phyloP scores from a whole-genome alignment of 2,888 invertebrate species.

The Quadroppia sp. region DNA sequence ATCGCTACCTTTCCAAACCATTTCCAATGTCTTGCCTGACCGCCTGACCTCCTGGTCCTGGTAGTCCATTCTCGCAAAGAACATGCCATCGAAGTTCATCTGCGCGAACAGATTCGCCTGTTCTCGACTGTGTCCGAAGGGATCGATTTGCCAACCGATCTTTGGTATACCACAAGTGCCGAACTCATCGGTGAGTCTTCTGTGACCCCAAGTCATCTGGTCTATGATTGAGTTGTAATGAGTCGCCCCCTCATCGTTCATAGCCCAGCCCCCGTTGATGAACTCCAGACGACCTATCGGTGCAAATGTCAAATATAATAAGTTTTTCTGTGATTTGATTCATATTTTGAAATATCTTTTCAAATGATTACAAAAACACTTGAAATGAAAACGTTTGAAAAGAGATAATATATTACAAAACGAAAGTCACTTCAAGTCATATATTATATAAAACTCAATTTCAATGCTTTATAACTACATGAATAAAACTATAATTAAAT shows the following conservation, averaged over 20 bases:
- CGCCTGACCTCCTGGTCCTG: conserved; percentile 56
- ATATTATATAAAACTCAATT: too few species aligned
- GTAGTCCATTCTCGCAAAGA: conserved; percentile 82
- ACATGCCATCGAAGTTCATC: conserved; percentile 83
- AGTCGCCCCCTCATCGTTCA: conserved; percentile 59
- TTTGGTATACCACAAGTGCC: conserved; percentile 55
- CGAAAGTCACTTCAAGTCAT: too few species aligned
- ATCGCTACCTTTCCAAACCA: conserved; percentile 73
- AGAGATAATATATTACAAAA: too few species aligned
- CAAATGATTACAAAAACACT: too few species aligned
- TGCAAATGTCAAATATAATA: too few species aligned
- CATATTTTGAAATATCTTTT: too few species aligned
- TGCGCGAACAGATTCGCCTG: conserved; percentile 66
- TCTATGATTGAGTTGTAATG: conserved; percentile 59
- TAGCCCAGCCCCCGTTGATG: conserved; percentile 48
- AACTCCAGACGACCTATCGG: conserved; percentile 45
- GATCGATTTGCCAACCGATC: conserved; percentile 64
- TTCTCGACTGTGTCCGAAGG: conserved; percentile 80
- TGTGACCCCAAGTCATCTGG: conserved; percentile 57
- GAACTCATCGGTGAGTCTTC: conserved; percentile 48
- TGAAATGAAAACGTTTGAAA: too few species aligned
- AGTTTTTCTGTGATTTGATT: too few species aligned
- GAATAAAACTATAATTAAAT: too few species aligned
- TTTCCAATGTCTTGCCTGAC: conserved; percentile 64
- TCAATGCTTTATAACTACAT: too few species aligned